Base-by-base conservation (phyloP, 2,113 vertebrate genomes). In the Okapia johnstoni region DNA sequence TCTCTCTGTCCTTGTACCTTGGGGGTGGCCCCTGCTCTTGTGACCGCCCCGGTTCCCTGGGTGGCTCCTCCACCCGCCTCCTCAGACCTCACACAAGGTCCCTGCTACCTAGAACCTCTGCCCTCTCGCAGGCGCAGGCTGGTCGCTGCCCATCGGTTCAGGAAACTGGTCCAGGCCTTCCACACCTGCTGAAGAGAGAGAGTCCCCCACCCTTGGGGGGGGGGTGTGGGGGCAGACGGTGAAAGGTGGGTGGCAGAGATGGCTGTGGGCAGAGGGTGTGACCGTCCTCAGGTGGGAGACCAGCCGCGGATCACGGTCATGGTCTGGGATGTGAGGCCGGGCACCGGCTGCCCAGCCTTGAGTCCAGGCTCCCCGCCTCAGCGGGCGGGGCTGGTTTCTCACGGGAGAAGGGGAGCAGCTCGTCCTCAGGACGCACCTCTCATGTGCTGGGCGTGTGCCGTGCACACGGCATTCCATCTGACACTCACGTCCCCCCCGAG, bases 61-160 rank as follows among this genome's bases (percentile, higher is more conserved):
- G 12, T 46, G 40, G 40, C 55, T 54, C 6, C 48, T 48, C 5
- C 46, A 8, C 40, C 40, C 7, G 0, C 19, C 1, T 36, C 11
- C 14, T 1, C 11, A 0, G 6, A 21, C 12, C 10, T 55, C 0
- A 0, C 14, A 26, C 30, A 3, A 5, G 8, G 6, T 28, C 48
- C 85, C 17, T 21, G 16, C n/a, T 23, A 9, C 13, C 86, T 60
- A 16, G 48, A 33, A 30, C 9, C 23, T 48, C 13, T 3, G 5
- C 40, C 12, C 26, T 46, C 36, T 15, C 66, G 8, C 16, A 15
- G 61, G 43, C 33, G 46, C 46, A 43, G 73, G 36, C 83, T n/a
- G 46, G 1, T 55, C 4, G 0, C 60, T 61, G 13, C 43, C 55
- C 0, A 0, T 40, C 2, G 0, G n/a, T 14, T 43, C 40, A 36